Conservation (phyloP, 1,140 invertebrate species). For the Lordiphosa mommai region DNA sequence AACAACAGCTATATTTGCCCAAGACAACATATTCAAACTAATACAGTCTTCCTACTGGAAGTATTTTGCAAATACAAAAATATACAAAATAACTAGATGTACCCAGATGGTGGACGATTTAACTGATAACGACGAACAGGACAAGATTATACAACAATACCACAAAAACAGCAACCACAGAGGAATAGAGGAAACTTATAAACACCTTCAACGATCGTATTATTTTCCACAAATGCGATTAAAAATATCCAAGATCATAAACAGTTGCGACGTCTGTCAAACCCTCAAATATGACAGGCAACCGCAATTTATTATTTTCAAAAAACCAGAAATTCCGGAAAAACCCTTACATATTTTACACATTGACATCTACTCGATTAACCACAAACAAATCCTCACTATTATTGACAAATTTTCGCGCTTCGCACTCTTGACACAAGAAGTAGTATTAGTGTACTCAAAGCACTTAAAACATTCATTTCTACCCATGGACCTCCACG, state of each 20-base stretch:
- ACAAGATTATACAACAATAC: background rate
- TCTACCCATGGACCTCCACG: background rate
- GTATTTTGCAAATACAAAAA: constrained; percentile 9
- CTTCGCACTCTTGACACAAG: background rate
- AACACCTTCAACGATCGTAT: background rate
- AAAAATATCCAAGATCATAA: constrained; percentile 2
- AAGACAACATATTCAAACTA: constrained; percentile 1
- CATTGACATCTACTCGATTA: constrained; percentile 13
- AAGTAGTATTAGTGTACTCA: constrained; percentile 4
- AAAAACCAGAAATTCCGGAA: background rate
- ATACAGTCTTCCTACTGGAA: background rate
- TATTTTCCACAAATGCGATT: constrained; percentile 2
- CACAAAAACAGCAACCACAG: background rate
- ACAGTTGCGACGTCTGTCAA: constrained; percentile 3
- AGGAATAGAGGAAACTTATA: background rate
- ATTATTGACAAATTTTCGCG: constrained; percentile 24
- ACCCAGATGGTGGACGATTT: background rate
- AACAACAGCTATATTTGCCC: background rate
- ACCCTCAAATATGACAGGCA: constrained; percentile 12
- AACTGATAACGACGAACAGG: background rate
- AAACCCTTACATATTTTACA: constrained; percentile 11
- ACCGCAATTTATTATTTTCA: background rate
- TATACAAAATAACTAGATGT: constrained; percentile 5
- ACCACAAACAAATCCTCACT: constrained; percentile 5
- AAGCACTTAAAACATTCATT: background rate